Evolutionary conservation across 1,140 invertebrate species (phyloP).

Genomic region (Drosophila lacteicornis): DNA sequence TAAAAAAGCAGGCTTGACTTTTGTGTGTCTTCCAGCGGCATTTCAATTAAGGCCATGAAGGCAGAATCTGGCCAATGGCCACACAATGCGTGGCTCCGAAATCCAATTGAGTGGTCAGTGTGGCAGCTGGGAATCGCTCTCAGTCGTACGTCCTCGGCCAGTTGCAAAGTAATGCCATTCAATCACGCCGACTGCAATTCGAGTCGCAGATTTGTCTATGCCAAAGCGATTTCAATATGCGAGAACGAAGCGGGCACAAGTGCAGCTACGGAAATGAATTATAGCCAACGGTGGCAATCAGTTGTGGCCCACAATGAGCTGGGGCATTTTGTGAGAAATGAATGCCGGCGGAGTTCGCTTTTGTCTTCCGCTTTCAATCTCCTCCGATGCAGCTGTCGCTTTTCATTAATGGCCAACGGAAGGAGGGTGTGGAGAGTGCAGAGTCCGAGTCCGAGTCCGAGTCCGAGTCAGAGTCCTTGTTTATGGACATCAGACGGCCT

Average conservation of each 20-base stretch:
- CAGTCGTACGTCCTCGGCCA: conserved; percentile 5
- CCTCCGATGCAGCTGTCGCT: conserved; percentile 43
- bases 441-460: not conserved
- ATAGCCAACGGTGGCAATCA: conserved; percentile 42
- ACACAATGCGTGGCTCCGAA: conserved; percentile 45
- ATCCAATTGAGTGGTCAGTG: conserved; percentile 53
- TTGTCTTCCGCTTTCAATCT: conserved; percentile 59
- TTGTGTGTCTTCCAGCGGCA: not conserved
- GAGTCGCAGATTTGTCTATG: conserved; percentile 38
- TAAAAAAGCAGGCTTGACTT: not conserved
- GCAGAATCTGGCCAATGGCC: conserved; percentile 9
- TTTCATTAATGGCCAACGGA: conserved; percentile 43
- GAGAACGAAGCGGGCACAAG: conserved; percentile 20
- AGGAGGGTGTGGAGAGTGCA: not conserved
- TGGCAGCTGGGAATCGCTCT: conserved; percentile 21
- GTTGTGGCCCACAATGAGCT: conserved; percentile 39
- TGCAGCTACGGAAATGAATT: conserved; percentile 52
- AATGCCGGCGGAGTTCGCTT: conserved; percentile 34
- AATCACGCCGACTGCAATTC: conserved; percentile 34
- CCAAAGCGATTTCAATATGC: conserved; percentile 49
- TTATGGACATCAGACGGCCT: conserved; percentile 35
- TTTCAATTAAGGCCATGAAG: conserved; percentile 61
- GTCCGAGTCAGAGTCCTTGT: not conserved
- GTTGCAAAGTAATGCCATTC: conserved; percentile 43
- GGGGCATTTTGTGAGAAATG: conserved; percentile 54